A percentile compares a stretch with the other conserved stretches of the same genome.
Conservation (phyloP, 2,113 vertebrate genomes). For the Diadophis punctatus region DNA sequence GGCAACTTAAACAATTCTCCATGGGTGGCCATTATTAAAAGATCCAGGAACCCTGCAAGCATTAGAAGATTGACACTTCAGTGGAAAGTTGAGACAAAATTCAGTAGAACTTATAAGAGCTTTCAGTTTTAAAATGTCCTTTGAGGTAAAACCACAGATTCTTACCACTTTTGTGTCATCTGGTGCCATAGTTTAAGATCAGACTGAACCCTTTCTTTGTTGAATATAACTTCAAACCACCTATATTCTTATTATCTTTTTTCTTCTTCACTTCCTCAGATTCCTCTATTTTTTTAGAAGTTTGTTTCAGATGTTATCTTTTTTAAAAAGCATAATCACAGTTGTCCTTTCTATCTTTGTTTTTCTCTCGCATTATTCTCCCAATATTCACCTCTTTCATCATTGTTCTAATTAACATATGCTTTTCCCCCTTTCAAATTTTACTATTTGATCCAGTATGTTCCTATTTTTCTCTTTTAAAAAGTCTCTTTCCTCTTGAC, state of each 20-base stretch:
- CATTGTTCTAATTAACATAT: not conserved
- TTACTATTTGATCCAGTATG: not conserved
- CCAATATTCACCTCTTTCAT: not conserved
- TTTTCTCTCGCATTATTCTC: not conserved
- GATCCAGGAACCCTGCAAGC: not conserved
- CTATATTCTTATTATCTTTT: not conserved
- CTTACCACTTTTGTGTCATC: not conserved
- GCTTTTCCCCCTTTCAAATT: not conserved
- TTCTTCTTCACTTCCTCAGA: not conserved
- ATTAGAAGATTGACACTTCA: not conserved
- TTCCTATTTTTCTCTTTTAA: not conserved
- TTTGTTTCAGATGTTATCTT: not conserved
- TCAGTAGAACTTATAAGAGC: not conserved
- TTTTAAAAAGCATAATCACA: not conserved
- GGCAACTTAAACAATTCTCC: not conserved
- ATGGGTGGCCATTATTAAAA: not conserved
- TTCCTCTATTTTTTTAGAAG: not conserved
- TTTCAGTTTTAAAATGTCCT: not conserved
- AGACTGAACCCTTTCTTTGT: not conserved
- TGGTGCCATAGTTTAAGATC: not conserved
- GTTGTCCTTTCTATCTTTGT: not conserved
- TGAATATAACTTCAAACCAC: not conserved
- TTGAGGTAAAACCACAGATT: not conserved
- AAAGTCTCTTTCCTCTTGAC: not conserved
- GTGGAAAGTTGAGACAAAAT: not conserved